Conservation (phyloP, 2,888 invertebrate genomes). For the Invenusta paracnida region DNA sequence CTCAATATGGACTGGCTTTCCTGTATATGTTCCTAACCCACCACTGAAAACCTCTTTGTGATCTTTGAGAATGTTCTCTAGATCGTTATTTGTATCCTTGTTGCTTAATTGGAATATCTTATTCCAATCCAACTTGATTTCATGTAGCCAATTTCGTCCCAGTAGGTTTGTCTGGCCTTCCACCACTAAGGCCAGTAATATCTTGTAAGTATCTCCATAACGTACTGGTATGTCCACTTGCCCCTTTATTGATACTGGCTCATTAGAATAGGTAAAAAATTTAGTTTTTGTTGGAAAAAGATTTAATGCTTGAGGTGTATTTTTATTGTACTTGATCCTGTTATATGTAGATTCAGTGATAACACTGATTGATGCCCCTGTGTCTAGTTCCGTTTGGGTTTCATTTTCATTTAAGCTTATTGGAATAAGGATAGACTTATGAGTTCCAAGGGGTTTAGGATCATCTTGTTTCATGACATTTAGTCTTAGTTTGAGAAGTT, state of each 20-base stretch:
- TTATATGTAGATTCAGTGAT: slow-evolving; percentile 16
- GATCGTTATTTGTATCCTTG: neutral
- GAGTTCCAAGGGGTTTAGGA: neutral
- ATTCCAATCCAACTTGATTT: slow-evolving; percentile 27
- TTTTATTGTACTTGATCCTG: neutral
- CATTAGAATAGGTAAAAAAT: neutral
- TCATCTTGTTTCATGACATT: neutral
- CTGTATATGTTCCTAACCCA: slow-evolving; percentile 22
- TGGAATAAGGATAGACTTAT: slow-evolving; percentile 8
- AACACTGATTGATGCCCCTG: neutral
- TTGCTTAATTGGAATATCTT: neutral
- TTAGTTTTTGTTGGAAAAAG: neutral
- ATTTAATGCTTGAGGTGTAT: neutral
- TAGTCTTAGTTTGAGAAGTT: neutral
- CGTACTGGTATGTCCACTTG: neutral
- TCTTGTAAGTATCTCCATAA: neutral
- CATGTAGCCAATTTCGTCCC: slow-evolving; percentile 9
- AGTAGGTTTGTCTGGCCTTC: slow-evolving; percentile 1
- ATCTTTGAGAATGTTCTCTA: neutral
- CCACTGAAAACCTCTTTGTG: neutral
- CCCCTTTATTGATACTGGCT: neutral
- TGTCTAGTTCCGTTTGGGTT: slow-evolving; percentile 22
- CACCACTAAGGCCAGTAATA: neutral
- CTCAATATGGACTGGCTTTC: neutral
- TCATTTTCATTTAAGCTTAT: neutral